Evolutionary conservation across 2,888 invertebrate species (phyloP).

Genomic region (Allophyes oxyacanthae): DNA sequence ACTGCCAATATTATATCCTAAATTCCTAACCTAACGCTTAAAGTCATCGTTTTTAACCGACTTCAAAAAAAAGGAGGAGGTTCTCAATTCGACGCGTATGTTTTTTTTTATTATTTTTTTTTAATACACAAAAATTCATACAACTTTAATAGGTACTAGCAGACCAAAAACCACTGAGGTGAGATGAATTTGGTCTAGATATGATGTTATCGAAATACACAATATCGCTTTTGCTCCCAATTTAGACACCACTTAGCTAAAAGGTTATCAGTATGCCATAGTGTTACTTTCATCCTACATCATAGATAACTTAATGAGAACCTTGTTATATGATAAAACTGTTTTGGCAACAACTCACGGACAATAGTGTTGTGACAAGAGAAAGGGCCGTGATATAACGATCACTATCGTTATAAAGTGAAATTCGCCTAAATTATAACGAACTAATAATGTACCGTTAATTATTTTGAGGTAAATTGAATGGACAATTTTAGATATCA

Average conservation of each 20-base stretch:
- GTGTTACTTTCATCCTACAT: constrained; percentile 65
- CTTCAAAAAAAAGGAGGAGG: too few species aligned
- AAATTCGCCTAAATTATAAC: constrained; percentile 41
- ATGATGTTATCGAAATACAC: too few species aligned
- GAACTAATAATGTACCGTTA: constrained; percentile 20
- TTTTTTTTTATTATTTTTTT: too few species aligned
- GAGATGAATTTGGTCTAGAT: too few species aligned
- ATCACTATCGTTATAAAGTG: constrained; percentile 40
- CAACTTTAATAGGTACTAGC: too few species aligned
- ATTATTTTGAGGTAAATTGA: constrained; percentile 29
- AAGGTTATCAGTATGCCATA: constrained; percentile 61
- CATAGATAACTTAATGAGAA: constrained; percentile 70
- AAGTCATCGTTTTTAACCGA: too few species aligned
- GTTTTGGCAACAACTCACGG: constrained; percentile 61
- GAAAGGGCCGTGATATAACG: constrained; percentile 59
- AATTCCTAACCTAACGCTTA: too few species aligned
- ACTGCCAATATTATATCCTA: too few species aligned
- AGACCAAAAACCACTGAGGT: too few species aligned
- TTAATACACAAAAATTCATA: too few species aligned
- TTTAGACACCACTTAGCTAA: background rate
- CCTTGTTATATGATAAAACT: constrained; percentile 63
- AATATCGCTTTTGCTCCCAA: constrained; percentile 19
- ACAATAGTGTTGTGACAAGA: constrained; percentile 58
- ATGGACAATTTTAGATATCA: constrained; percentile 9
- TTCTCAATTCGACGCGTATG: too few species aligned